Conservation (phyloP, 2,797 vertebrate genomes). For the Acipenser ruthenus region DNA sequence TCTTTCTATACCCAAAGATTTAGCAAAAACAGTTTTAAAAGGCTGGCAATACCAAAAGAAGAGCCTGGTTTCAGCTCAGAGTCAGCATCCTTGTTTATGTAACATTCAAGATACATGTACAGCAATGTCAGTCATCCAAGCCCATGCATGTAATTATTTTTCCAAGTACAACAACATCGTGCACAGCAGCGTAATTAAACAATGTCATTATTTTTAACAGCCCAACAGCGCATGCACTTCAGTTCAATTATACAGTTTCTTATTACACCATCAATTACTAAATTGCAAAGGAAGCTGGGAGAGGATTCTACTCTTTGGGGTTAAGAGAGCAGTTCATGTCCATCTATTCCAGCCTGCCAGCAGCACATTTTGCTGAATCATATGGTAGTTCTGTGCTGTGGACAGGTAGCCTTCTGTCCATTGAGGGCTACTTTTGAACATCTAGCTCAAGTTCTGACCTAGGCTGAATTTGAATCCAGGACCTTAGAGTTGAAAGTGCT, state of each 20-base stretch:
- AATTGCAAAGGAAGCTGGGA: neutral
- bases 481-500: too few species aligned
- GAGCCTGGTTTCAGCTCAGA: neutral
- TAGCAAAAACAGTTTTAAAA: neutral
- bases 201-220: neutral
- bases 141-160: neutral
- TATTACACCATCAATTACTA: neutral
- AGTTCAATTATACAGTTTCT: neutral
- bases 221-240: neutral
- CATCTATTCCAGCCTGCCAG: too few species aligned
- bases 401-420: too few species aligned
- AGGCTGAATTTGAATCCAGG: too few species aligned
- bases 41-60: neutral
- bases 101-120: too few species aligned
- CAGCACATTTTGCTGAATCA: too few species aligned
- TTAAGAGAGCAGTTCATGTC: too few species aligned
- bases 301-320: too few species aligned
- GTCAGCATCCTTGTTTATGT: neutral
- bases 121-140: neutral
- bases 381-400: too few species aligned
- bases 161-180: neutral
- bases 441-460: too few species aligned
- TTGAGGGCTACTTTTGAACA: too few species aligned
- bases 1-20: neutral
- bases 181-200: neutral